These are phyloP conservation scores for Orchestia grillus DNA, from an alignment of 1,140 invertebrate species.

Conservation along the genomic window DNA sequence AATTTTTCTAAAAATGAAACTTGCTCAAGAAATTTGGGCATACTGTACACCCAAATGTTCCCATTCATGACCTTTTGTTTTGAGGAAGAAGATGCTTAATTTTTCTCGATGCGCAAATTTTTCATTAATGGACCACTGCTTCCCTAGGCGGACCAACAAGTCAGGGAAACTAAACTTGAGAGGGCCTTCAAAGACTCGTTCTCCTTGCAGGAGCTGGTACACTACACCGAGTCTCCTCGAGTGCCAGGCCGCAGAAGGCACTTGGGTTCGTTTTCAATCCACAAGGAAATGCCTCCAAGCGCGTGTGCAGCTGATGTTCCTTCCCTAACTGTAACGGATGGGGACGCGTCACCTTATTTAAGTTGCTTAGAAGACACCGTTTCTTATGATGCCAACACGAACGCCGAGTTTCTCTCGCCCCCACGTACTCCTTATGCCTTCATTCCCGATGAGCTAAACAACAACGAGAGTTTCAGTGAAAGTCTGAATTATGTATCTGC, in stretches of 20 bases:
- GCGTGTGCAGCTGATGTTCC: background rate
- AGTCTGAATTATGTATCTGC: background rate
- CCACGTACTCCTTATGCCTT: background rate
- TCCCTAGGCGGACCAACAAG: background rate
- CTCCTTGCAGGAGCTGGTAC: slow-evolving; percentile 36
- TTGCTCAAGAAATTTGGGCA: background rate
- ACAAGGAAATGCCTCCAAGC: background rate
- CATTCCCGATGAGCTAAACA: background rate
- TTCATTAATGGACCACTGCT: background rate
- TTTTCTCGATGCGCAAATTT: no score
- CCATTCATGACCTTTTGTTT: background rate
- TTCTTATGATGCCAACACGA: background rate
- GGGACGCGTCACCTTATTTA: background rate
- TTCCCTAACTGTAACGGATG: background rate
- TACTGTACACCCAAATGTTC: background rate
- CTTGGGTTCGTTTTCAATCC: no score
- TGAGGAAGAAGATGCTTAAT: no score
- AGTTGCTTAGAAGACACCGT: background rate
- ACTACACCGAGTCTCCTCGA: slow-evolving; percentile 8
- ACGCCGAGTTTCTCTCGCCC: background rate
- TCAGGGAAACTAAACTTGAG: background rate
- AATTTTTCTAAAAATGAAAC: background rate
- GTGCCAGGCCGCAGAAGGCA: background rate
- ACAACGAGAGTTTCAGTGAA: background rate
- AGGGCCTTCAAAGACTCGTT: background rate